Base-by-base conservation (phyloP, 2,888 invertebrate species). In the Sarcophaga caerulescens region DNA sequence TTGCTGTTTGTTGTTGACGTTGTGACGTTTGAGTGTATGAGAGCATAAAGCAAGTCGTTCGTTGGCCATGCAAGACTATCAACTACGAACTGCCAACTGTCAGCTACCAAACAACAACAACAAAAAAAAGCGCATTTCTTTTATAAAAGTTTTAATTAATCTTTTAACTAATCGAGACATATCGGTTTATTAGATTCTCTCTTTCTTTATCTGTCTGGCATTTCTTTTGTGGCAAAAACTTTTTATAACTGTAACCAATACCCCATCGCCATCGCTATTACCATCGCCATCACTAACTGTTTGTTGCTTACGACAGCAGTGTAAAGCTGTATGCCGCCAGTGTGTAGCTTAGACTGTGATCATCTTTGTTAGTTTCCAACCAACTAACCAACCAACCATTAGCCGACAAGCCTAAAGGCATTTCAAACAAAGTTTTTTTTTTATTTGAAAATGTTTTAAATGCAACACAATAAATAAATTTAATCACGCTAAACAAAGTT, bases 111-210 rank as follows among this genome's bases (percentile, higher is more conserved):
- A 81, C 81, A 65, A 76, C 70, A 65, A 65, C 47, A 76, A 65
- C 25, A 25, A 35, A 0, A 35, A 35, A 6, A 35, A 35, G 35
- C 35, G 6, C 70, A 76, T 81, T 45, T 71, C 59, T 19, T 79
- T 68, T 75, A 84, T 75, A 75, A 84, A 84, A 84, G 79, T 84
- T 84, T 84, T 84, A 84, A 84, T 84, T 84, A 84, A 84, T 79
- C 84, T 84, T 70, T 65, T 70, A 65, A 75, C 84, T 84, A 84
- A 84, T 84, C 84, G 69, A 84, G 84, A 75, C 84, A 79, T 75
- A 84, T 84, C 84, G 79, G 69, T 70, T 84, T 84, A 84, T 84
- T 74, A 79, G 69, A 75, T 79, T 74, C 63, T 74, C 17, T 63
- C n/a, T 78, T 21, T n/a, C 19, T 57, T 60, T 45, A n/a, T 45